phyloP scores from a whole-genome alignment of 2,113 vertebrate genomes.

The Kryptolebias marmoratus region DNA sequence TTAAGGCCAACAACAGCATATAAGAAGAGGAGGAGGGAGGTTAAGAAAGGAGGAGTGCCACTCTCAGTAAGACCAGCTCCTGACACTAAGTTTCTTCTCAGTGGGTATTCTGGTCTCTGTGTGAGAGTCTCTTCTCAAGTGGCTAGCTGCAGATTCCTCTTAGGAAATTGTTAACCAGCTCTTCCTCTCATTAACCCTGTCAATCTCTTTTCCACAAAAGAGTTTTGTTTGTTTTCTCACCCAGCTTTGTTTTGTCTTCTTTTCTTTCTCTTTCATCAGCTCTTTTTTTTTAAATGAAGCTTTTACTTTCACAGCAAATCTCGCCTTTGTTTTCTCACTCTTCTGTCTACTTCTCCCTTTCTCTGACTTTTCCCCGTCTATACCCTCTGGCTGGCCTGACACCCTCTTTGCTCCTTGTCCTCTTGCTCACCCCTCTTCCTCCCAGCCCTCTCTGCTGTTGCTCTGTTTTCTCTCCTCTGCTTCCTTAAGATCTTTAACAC shows the following conservation, averaged over 20 bases:
- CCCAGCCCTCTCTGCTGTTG: conserved; percentile 17
- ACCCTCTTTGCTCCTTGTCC: conserved; percentile 42
- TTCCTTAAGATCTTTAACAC: conserved; percentile 48
- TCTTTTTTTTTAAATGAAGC: conserved; percentile 17
- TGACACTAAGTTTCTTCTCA: conserved; percentile 51
- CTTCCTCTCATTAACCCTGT: conserved; percentile 67
- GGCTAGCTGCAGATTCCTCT: conserved; percentile 31
- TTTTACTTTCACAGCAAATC: conserved; percentile 44
- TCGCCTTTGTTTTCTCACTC: conserved; percentile 69
- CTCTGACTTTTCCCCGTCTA: conserved; percentile 7
- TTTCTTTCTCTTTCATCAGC: conserved; percentile 34
- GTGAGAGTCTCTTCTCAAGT: conserved; percentile 25
- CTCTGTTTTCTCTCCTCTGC: conserved; percentile 45
- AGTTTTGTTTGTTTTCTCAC: conserved; percentile 14
- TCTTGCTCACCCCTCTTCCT: conserved; percentile 45
- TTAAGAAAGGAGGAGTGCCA: conserved; percentile 19
- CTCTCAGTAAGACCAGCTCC: conserved; percentile 43
- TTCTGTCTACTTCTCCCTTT: conserved; percentile 8
- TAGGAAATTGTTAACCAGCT: conserved; percentile 61
- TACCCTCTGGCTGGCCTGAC: conserved; percentile 28
- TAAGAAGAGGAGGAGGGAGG: conserved; percentile 19
- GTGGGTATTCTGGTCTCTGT: conserved; percentile 35
- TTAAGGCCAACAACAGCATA: conserved; percentile 96
- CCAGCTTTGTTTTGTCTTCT: conserved; percentile 27
- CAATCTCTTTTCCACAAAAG: conserved; percentile 16